Evolutionary conservation across 2,888 invertebrate genomes (phyloP).

Genomic region (Nesidiocoris tenuis): DNA sequence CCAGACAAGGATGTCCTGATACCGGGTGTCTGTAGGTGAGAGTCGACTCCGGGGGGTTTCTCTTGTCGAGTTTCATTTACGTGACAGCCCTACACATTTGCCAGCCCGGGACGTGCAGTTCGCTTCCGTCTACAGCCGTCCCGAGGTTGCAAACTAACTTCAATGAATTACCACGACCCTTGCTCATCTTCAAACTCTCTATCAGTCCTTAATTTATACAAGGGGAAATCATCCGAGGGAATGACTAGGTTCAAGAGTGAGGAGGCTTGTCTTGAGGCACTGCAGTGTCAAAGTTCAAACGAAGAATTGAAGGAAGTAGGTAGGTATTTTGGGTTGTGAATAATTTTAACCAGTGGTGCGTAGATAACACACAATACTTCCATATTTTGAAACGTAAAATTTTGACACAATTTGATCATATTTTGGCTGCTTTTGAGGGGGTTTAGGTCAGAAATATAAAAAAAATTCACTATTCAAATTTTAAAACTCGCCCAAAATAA

Average conservation of each 20-base stretch:
- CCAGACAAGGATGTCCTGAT: background rate
- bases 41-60: background rate
- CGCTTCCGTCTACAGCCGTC: background rate
- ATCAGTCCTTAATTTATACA: background rate
- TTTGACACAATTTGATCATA: no score
- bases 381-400: no score
- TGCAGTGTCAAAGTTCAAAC: no score
- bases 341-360: no score
- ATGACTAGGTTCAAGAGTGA: background rate
- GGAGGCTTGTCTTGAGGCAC: no score
- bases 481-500: no score
- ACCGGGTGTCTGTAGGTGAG: background rate
- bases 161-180: background rate
- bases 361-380: no score
- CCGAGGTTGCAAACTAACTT: background rate
- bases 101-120: background rate
- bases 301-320: no score
- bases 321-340: no score
- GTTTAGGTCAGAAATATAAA: no score
- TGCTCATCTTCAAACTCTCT: background rate
- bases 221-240: background rate
- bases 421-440: no score
- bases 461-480: no score
- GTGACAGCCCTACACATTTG: slow-evolving; percentile 36
- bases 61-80: slow-evolving; percentile 26